These are phyloP conservation scores for Drosophila prostipennis DNA, from an alignment of 2,888 invertebrate species.

Conservation along the genomic window DNA sequence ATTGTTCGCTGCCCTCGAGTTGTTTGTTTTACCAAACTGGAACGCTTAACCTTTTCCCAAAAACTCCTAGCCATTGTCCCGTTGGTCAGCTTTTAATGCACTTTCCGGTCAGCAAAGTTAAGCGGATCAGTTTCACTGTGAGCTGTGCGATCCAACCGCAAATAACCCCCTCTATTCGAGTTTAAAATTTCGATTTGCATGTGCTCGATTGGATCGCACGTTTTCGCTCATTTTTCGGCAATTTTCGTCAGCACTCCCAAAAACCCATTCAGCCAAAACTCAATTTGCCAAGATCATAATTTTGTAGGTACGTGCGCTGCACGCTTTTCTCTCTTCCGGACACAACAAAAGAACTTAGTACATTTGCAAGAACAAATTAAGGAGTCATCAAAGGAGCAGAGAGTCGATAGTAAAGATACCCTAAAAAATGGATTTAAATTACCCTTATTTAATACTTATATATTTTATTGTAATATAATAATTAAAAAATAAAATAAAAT, in stretches of 20 bases:
- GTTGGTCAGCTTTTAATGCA: constrained; percentile 57
- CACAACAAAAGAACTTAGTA: constrained; percentile 40
- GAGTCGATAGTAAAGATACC: constrained; percentile 5
- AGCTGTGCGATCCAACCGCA: background rate
- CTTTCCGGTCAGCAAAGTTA: constrained; percentile 59
- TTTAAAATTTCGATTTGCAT: constrained; percentile 58
- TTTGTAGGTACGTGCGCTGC: constrained; percentile 64
- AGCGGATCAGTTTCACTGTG: constrained; percentile 65
- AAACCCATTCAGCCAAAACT: constrained; percentile 33
- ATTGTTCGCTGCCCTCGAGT: constrained; percentile 30
- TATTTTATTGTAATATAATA: too few relatives aligned
- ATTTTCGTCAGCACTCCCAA: constrained; percentile 51
- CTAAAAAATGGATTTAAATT: background rate
- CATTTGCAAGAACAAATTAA: constrained; percentile 32
- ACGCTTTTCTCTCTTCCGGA: constrained; percentile 52
- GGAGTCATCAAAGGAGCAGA: background rate
- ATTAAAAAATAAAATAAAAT: too few relatives aligned
- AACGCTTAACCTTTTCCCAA: constrained; percentile 70
- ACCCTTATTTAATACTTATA: too few relatives aligned
- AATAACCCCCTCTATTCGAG: constrained; percentile 1
- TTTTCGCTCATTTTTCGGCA: constrained; percentile 51
- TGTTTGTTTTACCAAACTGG: constrained; percentile 64
- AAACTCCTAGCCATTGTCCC: constrained; percentile 51
- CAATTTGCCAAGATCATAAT: constrained; percentile 52
- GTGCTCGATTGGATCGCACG: constrained; percentile 19